Base-by-base conservation (phyloP, 2,113 vertebrate genomes). In the Poeciliopsis retropinna region DNA sequence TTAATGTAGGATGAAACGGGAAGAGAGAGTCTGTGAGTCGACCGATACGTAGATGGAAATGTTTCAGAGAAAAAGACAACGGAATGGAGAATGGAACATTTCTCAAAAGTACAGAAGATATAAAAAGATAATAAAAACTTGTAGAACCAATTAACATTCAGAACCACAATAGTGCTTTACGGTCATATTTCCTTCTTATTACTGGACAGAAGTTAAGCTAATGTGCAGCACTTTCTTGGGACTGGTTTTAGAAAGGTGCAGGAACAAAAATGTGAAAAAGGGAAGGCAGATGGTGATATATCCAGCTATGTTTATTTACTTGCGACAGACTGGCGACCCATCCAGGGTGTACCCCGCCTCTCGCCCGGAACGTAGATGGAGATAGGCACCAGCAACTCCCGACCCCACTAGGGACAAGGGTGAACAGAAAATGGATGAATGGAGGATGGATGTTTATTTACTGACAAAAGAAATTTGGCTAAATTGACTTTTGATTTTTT, bases 1-100 rank as follows among this genome's bases (percentile, higher is more conserved):
- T 83, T 66, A 66, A 78, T 83, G 64, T n/a, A n/a, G 51, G 6
- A 57, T 62, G 3, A 37, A 47, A 65, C 69, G 14, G 76, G 32
- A 78, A 70, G 71, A 2, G 51, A 34, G 19, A 57, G 8, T 64
- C 70, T 31, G 64, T 37, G 22, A 11, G 25, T 57, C 15, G 44
- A 47, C 17, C 5, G 44, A 47, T 19, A 19, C 17, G 1, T 5
- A 19, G 44, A 47, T n/a, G 51, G 9, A 57, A 57, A n/a, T 54
- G 22, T 25, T 51, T 51, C 47, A 22, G 2, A 51, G 19, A 15
- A 54, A 54, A 54, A 17, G 13, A 44, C 41, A 4, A 17, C 41
- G 1, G 4, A 4, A 44, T 17, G 14, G 41, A 44, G 17, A 47
- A 19, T 47, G 44, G 4, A 19, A 7, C 44, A 47, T 19, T 47